These are phyloP conservation scores for Peribatodes rhomboidaria DNA, from an alignment of 2,888 invertebrate genomes.

Conservation along the genomic window DNA sequence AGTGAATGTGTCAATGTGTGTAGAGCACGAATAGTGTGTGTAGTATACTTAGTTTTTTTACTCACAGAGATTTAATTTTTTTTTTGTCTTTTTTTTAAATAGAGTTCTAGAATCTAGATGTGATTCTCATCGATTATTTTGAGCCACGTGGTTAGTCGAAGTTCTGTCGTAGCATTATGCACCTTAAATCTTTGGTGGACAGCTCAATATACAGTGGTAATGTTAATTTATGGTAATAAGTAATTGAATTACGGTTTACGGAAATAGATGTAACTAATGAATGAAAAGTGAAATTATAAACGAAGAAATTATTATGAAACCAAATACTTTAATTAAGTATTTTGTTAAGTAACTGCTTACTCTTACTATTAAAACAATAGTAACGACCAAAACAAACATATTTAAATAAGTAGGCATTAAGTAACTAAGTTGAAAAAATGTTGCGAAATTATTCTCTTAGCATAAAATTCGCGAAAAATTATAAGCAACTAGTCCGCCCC, in stretches of 20 bases:
- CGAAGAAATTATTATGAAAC: too few relatives aligned
- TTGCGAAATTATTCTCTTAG: too few relatives aligned
- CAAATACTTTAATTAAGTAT: too few relatives aligned
- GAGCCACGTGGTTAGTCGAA: constrained; percentile 48
- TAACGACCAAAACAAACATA: too few relatives aligned
- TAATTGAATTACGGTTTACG: not conserved
- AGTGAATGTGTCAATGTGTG: constrained; percentile 16
- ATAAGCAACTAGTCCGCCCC: too few relatives aligned
- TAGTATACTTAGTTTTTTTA: not conserved
- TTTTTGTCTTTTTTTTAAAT: not conserved
- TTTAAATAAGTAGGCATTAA: too few relatives aligned
- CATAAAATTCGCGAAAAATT: too few relatives aligned
- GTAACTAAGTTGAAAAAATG: too few relatives aligned
- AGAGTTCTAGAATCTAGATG: constrained; percentile 19
- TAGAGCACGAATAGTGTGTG: constrained; percentile 4
- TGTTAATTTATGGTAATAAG: not conserved
- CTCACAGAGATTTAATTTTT: not conserved
- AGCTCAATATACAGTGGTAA: constrained; percentile 49
- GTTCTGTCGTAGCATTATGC: constrained; percentile 48
- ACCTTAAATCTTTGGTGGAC: constrained; percentile 52
- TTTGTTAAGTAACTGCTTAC: too few relatives aligned
- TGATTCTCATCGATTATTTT: constrained; percentile 49
- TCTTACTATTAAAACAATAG: too few relatives aligned
- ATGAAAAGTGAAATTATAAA: too few relatives aligned
- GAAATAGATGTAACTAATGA: too few relatives aligned